Base-by-base conservation (phyloP, 1,140 invertebrate genomes). In the Aphelinus atriplicis region DNA sequence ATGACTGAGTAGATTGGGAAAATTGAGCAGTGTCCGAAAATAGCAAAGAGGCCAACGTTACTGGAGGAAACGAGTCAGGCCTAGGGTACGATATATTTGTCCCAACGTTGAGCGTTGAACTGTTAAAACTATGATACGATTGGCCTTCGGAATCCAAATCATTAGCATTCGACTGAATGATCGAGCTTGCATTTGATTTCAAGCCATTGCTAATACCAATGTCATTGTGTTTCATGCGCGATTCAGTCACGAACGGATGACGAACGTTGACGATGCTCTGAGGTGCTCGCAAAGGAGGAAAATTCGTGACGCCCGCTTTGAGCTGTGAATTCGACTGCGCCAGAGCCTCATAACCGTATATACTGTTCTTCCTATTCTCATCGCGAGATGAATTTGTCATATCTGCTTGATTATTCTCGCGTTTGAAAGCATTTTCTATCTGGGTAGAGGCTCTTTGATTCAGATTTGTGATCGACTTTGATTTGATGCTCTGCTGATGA, bases 251-350 rank as follows among this genome's bases (percentile, higher is more conserved):
- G 26, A 84, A 79, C 0, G 82, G 82, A 64, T 84, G 81, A 3
- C 81, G 80, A 6, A 83, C 80, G 55, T 84, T 84, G 1, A 85
- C 82, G 48, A 84, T 83, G 47, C 82, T 84, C 62, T 84, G 84
- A 1, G 83, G 83, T 0, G 83, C 83, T 2, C 82, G 78, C 47
- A 85, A 45, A 5, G 82, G 82, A 2, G 84, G 83, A 55, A 84
- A 85, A 75, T 84, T 85, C 2, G 80, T 76, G 5, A 80, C 79
- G 5, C 81, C 73, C 65, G 80, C 78, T 72, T 84, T 84, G 26
- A 79, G 62, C 2, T 68, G 7, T 7, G 68, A 43, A 63, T 73
- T 80, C 47, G 82, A 78, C 55, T 83, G 80, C n/a, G 82, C 81
- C 43, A 81, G 47, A 5, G 68, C 75, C 46, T 85, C 75, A 1